A percentile compares a stretch with the other conserved stretches of the same genome.
Evolutionary conservation across 1,140 invertebrate species (phyloP).

Genomic region (Drosophila kanapiae): DNA sequence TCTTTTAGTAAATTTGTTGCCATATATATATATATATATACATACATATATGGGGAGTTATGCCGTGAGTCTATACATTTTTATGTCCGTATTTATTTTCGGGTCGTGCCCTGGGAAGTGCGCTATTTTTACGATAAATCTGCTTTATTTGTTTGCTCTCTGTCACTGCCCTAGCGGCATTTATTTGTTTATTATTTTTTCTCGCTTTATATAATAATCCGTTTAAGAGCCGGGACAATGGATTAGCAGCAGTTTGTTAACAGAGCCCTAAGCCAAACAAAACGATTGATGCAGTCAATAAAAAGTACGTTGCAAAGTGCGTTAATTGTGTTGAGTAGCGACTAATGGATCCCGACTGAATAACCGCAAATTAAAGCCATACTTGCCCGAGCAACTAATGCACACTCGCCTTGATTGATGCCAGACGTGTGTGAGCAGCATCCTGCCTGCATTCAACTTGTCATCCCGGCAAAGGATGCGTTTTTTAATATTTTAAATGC

Average conservation of each 20-base stretch:
- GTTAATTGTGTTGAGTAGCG: conserved; percentile 34
- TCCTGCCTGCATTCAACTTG: conserved; percentile 36
- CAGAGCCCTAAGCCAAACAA: conserved; percentile 42
- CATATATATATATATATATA: conserved; percentile 27
- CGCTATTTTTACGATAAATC: conserved; percentile 56
- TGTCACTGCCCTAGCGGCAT: background rate
- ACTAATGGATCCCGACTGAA: conserved; percentile 35
- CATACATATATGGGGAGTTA: conserved; percentile 18
- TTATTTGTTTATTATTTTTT: conserved; percentile 36
- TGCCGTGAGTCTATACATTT: conserved; percentile 45
- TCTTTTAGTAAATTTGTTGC: conserved; percentile 63
- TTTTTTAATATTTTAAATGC: conserved; percentile 74
- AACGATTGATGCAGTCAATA: conserved; percentile 13
- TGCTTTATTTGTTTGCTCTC: conserved; percentile 34
- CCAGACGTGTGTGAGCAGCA: conserved; percentile 12
- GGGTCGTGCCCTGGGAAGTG: conserved; percentile 32
- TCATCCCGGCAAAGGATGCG: conserved; percentile 45
- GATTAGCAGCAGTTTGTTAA: conserved; percentile 27
- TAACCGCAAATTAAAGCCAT: conserved; percentile 47
- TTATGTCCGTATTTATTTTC: conserved; percentile 44
- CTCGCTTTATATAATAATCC: conserved; percentile 36
- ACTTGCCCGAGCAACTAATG: conserved; percentile 29
- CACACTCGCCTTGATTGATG: conserved; percentile 49
- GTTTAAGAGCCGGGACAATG: conserved; percentile 26
- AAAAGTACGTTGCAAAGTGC: conserved; percentile 17